phyloP scores from a whole-genome alignment of 2,113 vertebrate species.

The Podarcis muralis region DNA sequence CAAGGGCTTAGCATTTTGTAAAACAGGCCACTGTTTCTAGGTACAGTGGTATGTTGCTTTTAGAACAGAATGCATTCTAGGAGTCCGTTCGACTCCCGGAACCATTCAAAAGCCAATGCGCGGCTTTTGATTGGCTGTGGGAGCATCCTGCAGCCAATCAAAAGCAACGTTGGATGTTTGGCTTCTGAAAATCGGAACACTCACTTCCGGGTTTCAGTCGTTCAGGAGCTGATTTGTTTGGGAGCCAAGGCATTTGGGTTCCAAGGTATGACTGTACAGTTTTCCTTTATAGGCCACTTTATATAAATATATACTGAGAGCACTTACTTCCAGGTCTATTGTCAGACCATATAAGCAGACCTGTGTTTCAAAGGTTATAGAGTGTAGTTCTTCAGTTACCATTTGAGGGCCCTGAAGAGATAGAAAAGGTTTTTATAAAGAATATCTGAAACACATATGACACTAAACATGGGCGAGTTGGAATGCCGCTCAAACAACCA shows the following conservation, averaged over 20 bases:
- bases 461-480: neutral
- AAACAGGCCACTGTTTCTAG: neutral
- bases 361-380: conserved; percentile 92
- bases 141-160: too few species aligned
- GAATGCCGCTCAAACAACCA: neutral
- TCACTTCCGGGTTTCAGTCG: too few species aligned
- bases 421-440: neutral
- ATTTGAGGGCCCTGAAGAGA: conserved; percentile 86
- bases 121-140: too few species aligned
- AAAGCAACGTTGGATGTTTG: too few species aligned
- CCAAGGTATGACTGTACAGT: neutral
- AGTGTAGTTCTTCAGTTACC: conserved; percentile 95
- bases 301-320: neutral
- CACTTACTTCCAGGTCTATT: conserved; percentile 90
- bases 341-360: conserved; percentile 90
- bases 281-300: neutral
- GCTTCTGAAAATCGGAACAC: too few species aligned
- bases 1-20: too few species aligned
- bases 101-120: too few species aligned
- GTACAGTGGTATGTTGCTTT: too few species aligned
- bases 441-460: neutral
- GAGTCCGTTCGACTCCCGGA: too few species aligned
- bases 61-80: too few species aligned
- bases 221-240: too few species aligned
- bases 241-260: too few species aligned